These are phyloP conservation scores for Steinernema carpocapsae DNA, from an alignment of 2,888 invertebrate species.

Conservation along the genomic window DNA sequence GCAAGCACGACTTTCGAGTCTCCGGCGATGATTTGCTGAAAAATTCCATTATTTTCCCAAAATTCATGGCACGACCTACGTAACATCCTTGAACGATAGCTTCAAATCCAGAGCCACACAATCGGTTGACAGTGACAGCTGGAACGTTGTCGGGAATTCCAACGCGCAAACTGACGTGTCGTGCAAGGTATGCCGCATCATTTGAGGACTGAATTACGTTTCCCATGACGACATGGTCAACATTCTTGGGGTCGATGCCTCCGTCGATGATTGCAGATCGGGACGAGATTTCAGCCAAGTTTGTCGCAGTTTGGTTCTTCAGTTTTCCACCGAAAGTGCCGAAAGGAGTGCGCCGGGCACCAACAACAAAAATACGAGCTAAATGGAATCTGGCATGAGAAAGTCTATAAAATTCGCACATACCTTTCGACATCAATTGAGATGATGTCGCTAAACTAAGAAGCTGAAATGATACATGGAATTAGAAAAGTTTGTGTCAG, in stretches of 20 bases:
- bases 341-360: slow-evolving; percentile 80
- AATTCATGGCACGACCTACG: background rate
- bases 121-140: slow-evolving; percentile 85
- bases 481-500: background rate
- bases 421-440: background rate
- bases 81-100: slow-evolving; percentile 84
- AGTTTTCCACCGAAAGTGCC: slow-evolving; percentile 85
- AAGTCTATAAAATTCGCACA: background rate
- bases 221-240: slow-evolving; percentile 80
- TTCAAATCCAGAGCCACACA: slow-evolving; percentile 98
- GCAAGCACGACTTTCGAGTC: slow-evolving; percentile 54
- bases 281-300: slow-evolving; percentile 77
- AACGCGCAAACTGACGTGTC: slow-evolving; percentile 84
- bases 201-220: slow-evolving; percentile 76
- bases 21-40: slow-evolving; percentile 52
- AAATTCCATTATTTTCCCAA: no score
- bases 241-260: slow-evolving; percentile 81
- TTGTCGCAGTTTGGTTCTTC: slow-evolving; percentile 71
- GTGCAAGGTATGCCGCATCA: slow-evolving; percentile 79
- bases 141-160: slow-evolving; percentile 86
- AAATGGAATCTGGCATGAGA: background rate
- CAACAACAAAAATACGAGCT: slow-evolving; percentile 50
- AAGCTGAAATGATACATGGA: background rate
- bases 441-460: background rate
- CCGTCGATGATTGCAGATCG: slow-evolving; percentile 74